Evolutionary conservation across 1,140 invertebrate genomes (phyloP).

Genomic region (Odontomachus brunneus): DNA sequence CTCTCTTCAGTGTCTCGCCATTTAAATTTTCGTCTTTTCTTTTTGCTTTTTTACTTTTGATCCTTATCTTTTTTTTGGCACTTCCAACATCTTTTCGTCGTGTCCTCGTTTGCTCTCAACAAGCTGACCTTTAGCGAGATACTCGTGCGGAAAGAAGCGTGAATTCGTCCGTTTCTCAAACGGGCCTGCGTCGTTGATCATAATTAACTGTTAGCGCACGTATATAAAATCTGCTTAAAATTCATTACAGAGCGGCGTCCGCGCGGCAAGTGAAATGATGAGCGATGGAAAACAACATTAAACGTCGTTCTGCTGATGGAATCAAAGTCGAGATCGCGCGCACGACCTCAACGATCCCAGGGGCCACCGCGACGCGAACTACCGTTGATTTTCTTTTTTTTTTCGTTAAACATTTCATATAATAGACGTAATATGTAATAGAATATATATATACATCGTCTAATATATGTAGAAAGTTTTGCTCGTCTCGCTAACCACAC

Average conservation of each 20-base stretch:
- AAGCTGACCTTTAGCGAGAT: not conserved
- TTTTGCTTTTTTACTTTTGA: constrained; percentile 16
- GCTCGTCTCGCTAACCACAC: constrained; percentile 21
- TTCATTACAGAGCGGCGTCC: not conserved
- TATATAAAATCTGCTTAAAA: not conserved
- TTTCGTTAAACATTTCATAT: constrained; percentile 23
- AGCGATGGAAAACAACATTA: not conserved
- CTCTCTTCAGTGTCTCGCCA: constrained; percentile 58
- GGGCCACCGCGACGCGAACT: not conserved
- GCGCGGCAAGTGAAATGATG: not conserved
- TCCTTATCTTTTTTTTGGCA: constrained; percentile 1
- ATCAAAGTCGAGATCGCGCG: not conserved
- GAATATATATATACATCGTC: constrained; percentile 6
- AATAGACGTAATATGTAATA: constrained; percentile 4
- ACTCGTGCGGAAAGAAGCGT: constrained; percentile 12
- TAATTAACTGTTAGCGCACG: not conserved
- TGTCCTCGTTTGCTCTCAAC: not conserved
- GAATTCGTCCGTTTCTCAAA: constrained; percentile 33
- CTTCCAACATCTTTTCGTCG: not conserved
- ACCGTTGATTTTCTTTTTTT: not conserved
- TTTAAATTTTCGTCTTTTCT: constrained; percentile 46
- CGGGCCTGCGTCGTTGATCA: constrained; percentile 17
- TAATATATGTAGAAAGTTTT: constrained; percentile 45
- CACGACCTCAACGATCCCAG: not conserved
- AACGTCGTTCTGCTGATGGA: not conserved